Percentiles rank a stretch among this genome's conserved stretches.
Evolutionary conservation across 2,113 vertebrate genomes (phyloP).

Genomic region (Anas platyrhynchos): DNA sequence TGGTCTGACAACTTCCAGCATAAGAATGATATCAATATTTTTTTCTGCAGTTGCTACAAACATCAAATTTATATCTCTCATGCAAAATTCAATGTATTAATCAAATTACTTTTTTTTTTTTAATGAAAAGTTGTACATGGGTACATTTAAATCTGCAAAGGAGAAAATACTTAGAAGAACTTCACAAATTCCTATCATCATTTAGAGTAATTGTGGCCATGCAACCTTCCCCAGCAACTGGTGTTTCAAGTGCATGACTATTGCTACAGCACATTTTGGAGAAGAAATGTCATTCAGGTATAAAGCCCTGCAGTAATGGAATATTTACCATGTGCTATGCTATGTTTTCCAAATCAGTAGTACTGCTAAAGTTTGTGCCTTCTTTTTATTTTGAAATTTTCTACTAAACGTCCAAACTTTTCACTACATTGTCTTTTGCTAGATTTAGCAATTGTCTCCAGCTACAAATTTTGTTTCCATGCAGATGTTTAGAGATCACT

Average conservation of each 20-base stretch:
- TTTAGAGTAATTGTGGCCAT: not conserved
- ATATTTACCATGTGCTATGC: not conserved
- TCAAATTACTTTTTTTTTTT: not conserved
- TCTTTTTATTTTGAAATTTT: not conserved
- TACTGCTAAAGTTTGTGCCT: not conserved
- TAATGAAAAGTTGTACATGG: not conserved
- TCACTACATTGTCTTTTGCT: not conserved
- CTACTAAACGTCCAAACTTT: not conserved
- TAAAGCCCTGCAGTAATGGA: not conserved
- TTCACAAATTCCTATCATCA: not conserved
- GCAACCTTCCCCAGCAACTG: not conserved
- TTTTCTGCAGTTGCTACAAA: not conserved
- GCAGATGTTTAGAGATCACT: not conserved
- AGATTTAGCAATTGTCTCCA: not conserved
- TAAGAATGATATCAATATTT: not conserved
- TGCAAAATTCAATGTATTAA: not conserved
- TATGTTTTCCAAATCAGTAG: not conserved
- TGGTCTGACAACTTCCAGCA: not conserved
- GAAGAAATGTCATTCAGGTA: not conserved
- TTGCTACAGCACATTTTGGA: not conserved
- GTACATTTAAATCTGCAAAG: not conserved
- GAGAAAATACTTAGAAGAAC: not conserved
- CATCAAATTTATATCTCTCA: not conserved
- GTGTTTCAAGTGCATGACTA: not conserved
- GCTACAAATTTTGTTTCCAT: not conserved